Evolutionary conservation across 2,113 vertebrate genomes (phyloP).

Genomic region (Sorex araneus): DNA sequence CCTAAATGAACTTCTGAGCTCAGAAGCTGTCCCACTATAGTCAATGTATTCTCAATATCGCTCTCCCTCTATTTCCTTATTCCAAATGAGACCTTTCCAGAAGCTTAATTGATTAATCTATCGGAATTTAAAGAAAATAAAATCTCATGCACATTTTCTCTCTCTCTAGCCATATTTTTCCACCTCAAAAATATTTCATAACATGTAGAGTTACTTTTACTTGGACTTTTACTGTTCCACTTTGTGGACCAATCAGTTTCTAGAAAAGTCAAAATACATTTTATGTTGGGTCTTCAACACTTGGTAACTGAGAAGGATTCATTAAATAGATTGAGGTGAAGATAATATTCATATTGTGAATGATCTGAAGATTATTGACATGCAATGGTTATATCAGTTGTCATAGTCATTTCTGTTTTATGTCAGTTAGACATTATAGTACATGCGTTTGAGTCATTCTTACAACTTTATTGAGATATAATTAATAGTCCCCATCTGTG

Average conservation of each 20-base stretch:
- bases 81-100: not conserved
- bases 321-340: not conserved
- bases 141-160: not conserved
- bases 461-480: not conserved
- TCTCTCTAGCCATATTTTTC: not conserved
- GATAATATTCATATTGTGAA: not conserved
- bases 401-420: too few species aligned
- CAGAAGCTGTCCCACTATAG: too few species aligned
- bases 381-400: too few species aligned
- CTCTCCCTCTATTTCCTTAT: not conserved
- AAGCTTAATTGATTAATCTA: not conserved
- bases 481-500: not conserved
- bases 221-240: too few species aligned
- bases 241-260: not conserved
- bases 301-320: not conserved
- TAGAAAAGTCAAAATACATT: not conserved
- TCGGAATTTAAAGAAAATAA: not conserved
- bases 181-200: not conserved
- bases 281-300: not conserved
- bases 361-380: too few species aligned
- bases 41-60: not conserved
- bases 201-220: not conserved
- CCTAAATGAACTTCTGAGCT: conserved; percentile 19
- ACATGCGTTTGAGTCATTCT: not conserved
- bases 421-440: too few species aligned